These are phyloP conservation scores for Anastrepha obliqua DNA, from an alignment of 1,140 invertebrate species.

Conservation along the genomic window DNA sequence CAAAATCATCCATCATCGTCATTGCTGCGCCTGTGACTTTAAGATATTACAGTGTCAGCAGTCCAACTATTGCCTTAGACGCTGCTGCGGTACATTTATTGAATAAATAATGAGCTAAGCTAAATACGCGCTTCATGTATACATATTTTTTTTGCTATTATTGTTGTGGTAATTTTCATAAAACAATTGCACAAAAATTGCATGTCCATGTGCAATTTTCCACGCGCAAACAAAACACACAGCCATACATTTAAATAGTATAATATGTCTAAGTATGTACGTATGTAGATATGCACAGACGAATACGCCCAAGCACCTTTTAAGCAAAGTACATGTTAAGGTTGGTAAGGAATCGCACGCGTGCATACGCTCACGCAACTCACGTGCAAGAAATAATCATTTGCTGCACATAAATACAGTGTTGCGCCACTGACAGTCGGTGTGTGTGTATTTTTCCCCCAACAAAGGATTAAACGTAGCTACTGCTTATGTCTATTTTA, in stretches of 20 bases:
- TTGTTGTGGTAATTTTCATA: conserved; percentile 38
- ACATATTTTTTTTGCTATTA: neutral
- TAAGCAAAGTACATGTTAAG: conserved; percentile 34
- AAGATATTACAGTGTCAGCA: neutral
- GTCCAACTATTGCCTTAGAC: conserved; percentile 22
- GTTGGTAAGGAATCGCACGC: conserved; percentile 39
- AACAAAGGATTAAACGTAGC: neutral
- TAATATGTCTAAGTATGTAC: too few species aligned
- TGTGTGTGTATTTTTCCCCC: neutral
- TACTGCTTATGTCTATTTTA: neutral
- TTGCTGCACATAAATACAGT: neutral
- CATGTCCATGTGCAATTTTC: conserved; percentile 43
- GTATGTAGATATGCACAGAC: neutral
- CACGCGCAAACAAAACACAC: neutral
- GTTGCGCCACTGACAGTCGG: neutral
- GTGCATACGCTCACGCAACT: conserved; percentile 48
- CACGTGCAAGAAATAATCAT: conserved; percentile 41
- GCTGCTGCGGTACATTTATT: neutral
- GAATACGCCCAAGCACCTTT: neutral
- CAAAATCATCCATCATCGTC: conserved; percentile 2
- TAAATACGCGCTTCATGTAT: neutral
- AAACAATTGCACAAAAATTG: conserved; percentile 9
- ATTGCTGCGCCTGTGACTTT: neutral
- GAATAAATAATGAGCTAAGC: conserved; percentile 32
- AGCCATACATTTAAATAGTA: too few species aligned